A percentile compares a stretch with the other conserved stretches of the same genome.
These are phyloP conservation scores for Agrochola lychnidis DNA, from an alignment of 2,888 invertebrate genomes.

Conservation along the genomic window DNA sequence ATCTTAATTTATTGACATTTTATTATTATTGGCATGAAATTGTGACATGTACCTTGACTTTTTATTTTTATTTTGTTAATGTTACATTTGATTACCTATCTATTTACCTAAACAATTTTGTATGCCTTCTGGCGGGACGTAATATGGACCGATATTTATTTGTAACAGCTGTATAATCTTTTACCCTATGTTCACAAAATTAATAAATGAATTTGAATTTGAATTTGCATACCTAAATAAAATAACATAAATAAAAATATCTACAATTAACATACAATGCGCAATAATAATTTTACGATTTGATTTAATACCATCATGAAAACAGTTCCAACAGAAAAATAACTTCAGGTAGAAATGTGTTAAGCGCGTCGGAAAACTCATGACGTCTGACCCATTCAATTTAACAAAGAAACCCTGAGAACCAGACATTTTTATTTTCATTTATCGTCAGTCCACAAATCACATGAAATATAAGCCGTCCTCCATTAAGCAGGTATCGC, in stretches of 20 bases:
- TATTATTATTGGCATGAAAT: too few relatives aligned
- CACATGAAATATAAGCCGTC: conserved; percentile 63
- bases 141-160: too few relatives aligned
- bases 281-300: conserved; percentile 18
- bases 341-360: not conserved
- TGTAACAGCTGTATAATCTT: too few relatives aligned
- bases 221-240: too few relatives aligned
- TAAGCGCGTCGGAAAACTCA: conserved; percentile 13
- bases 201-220: too few relatives aligned
- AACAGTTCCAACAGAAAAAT: not conserved
- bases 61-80: too few relatives aligned
- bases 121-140: too few relatives aligned
- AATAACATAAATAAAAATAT: not conserved
- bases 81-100: too few relatives aligned
- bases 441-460: conserved; percentile 57
- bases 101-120: too few relatives aligned
- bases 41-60: too few relatives aligned
- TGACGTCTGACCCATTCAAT: conserved; percentile 42
- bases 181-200: too few relatives aligned
- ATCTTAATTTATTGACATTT: too few relatives aligned
- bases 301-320: not conserved
- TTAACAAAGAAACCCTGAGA: conserved; percentile 36
- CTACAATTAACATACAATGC: conserved; percentile 44
- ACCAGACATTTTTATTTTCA: conserved; percentile 51
- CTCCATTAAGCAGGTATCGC: conserved; percentile 61